Base-by-base conservation (phyloP, 1,140 invertebrate species). In the Ips typographus region DNA sequence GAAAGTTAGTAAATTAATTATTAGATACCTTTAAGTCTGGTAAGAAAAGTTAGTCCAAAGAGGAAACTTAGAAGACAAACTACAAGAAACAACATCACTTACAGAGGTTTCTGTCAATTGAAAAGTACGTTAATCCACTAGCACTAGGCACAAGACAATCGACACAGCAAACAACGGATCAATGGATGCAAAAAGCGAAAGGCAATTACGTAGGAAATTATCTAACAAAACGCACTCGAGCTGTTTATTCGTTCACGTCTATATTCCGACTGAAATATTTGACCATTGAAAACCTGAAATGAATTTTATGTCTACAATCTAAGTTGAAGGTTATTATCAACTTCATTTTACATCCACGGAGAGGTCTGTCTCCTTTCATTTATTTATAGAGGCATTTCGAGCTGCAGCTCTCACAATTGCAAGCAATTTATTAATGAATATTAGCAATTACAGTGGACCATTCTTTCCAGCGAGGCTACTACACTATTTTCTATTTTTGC, bases 271-370 rank as follows among this genome's bases (percentile, higher is more conserved):
- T 75, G 69, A 75, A 75, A 75, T 75, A 75, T 75, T 75, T 73
- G 67, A 75, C 70, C 72, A 74, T 71, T 75, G 71, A 75, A 70
- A 75, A 74, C 72, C 72, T 75, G 74, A 75, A 75, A 75, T 74
- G 72, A 74, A 75, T 75, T 75, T 75, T 75, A 75, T 73, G 73
- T 71, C 74, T 73, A 75, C 74, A 72, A 75, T 75, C 72, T 75
- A 75, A 70, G 72, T 70, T 72, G 74, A 75, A 75, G 74, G 74
- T 74, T 75, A 75, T 73, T 75, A 75, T 74, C 71, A 73, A 74
- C 72, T 73, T 73, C 72, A 72, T 71, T 73, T 75, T 72, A 72
- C 65, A 71, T 73, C 73, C 53, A 69, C 67, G 8, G 64, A 70
- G 56, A 60, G 63, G 65, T 72, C 59, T 73, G 68, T 73, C 72